These are phyloP conservation scores for Standfussiana lucernea DNA, from an alignment of 2,888 invertebrate species.

Conservation along the genomic window DNA sequence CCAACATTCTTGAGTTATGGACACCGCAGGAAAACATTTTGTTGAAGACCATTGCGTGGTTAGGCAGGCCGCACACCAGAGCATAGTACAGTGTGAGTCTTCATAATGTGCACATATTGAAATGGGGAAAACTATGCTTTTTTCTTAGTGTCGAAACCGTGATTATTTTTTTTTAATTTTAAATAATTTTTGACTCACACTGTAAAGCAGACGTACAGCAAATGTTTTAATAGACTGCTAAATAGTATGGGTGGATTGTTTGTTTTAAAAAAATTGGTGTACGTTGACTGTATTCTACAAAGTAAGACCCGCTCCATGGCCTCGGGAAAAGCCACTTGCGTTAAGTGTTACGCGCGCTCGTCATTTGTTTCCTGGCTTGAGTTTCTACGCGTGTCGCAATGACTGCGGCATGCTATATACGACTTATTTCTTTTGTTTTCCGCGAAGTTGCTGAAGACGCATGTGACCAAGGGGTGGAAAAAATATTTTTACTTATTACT, in stretches of 20 bases:
- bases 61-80: not conserved
- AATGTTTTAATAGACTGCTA: not conserved
- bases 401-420: not conserved
- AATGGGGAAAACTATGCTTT: not conserved
- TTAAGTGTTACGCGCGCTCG: not conserved
- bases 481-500: not conserved
- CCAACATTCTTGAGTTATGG: constrained; percentile 61
- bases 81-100: not conserved
- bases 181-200: not conserved
- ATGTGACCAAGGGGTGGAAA: not conserved
- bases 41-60: constrained; percentile 33
- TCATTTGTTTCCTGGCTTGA: not conserved
- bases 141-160: not conserved
- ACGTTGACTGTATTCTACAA: not conserved
- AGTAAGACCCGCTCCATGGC: not conserved
- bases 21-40: constrained; percentile 52
- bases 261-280: not conserved
- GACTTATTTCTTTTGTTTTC: not conserved
- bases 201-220: not conserved
- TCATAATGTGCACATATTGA: not conserved
- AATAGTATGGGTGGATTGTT: not conserved
- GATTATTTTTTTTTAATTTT: too few species aligned
- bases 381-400: not conserved
- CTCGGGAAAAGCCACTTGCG: not conserved
- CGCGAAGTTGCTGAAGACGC: not conserved